A percentile compares a stretch with the other conserved stretches of the same genome.
These are phyloP conservation scores for Phalacrocorax brasilianus DNA, from an alignment of 2,113 vertebrate species.

Conservation along the genomic window DNA sequence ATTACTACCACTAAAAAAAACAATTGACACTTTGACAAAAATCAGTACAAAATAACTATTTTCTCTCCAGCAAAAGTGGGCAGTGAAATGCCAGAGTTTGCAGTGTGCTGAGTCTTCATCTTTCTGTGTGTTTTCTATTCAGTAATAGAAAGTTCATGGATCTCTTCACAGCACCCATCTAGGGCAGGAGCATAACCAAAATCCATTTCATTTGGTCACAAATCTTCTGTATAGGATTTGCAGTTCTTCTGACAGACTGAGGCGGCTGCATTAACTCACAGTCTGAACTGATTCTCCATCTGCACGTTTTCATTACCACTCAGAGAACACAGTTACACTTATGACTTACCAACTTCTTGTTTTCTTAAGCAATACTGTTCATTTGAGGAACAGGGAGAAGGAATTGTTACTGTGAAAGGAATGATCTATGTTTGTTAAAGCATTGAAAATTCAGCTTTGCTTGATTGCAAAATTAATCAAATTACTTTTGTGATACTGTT, in stretches of 20 bases:
- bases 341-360: background rate
- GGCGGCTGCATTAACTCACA: background rate
- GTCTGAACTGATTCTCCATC: background rate
- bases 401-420: background rate
- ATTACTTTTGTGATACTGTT: background rate
- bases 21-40: background rate
- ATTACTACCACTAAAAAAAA: background rate
- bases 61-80: background rate
- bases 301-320: background rate
- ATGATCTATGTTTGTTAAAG: background rate
- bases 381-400: background rate
- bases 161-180: background rate
- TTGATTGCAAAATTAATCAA: background rate
- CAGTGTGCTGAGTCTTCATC: background rate
- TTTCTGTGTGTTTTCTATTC: background rate
- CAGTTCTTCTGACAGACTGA: conserved; percentile 4
- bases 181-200: background rate
- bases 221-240: conserved; percentile 38
- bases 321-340: background rate
- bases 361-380: background rate
- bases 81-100: background rate
- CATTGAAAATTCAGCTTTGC: background rate
- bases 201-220: background rate
- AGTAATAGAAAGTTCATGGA: conserved; percentile 8
- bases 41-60: background rate